Conservation (phyloP, 2,797 vertebrate genomes). For the Gobio occitaniae region DNA sequence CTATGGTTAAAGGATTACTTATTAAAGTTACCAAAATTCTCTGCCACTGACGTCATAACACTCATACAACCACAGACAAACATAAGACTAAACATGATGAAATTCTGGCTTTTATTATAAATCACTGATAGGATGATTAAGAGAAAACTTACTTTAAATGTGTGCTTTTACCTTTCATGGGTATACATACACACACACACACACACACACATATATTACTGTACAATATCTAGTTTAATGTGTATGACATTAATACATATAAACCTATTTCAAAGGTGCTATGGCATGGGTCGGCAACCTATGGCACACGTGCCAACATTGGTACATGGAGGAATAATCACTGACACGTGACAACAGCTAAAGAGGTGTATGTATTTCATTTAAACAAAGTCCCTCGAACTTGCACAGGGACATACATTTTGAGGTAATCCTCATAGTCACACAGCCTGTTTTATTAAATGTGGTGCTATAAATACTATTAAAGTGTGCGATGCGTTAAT, state of each 20-base stretch:
- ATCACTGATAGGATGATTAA: neutral
- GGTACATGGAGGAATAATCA: no score
- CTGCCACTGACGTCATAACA: neutral
- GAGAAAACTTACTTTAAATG: neutral
- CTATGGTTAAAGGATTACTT: neutral
- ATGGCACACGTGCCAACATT: no score
- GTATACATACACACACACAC: no score
- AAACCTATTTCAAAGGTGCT: no score
- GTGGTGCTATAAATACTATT: neutral
- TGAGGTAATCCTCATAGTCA: no score
- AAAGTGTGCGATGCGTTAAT: neutral
- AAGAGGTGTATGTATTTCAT: neutral
- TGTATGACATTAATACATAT: no score
- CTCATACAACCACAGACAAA: neutral
- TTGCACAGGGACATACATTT: neutral
- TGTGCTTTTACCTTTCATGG: neutral
- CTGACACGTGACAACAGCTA: neutral
- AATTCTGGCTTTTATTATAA: neutral
- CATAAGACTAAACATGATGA: neutral
- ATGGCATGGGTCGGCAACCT: no score
- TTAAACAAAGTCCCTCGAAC: neutral
- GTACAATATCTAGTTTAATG: no score
- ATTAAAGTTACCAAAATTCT: slow-evolving; percentile 4
- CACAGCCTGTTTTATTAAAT: neutral
- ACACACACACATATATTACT: no score